Evolutionary conservation across 2,113 vertebrate species (phyloP).

Genomic region (Boleophthalmus pectinirostris): DNA sequence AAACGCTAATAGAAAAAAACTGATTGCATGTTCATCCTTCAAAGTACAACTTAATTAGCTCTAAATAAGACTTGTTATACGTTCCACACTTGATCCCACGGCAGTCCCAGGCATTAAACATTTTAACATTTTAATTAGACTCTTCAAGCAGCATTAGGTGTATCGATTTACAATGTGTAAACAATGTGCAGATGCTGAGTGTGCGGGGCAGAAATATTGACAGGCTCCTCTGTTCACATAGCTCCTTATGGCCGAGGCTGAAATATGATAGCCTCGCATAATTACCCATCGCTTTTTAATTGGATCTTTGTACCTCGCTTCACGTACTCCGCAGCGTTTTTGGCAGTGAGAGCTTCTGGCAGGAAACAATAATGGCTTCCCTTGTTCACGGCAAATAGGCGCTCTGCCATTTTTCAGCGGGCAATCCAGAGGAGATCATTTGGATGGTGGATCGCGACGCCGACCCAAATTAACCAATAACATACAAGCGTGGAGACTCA

Average conservation of each 20-base stretch:
- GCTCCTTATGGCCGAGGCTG: constrained; percentile 22
- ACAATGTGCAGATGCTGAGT: constrained; percentile 60
- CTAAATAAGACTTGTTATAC: constrained; percentile 22
- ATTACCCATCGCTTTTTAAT: constrained; percentile 51
- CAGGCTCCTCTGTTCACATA: constrained; percentile 36
- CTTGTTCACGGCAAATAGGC: constrained; percentile 29
- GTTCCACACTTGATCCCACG: constrained; percentile 41
- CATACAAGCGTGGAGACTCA: background rate
- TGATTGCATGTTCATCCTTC: background rate
- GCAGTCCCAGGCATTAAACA: constrained; percentile 53
- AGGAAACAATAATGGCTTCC: constrained; percentile 18
- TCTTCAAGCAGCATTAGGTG: constrained; percentile 60
- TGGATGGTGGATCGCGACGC: background rate
- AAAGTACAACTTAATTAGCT: constrained; percentile 20
- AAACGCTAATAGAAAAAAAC: background rate
- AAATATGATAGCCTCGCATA: constrained; percentile 49
- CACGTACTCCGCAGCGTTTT: constrained; percentile 23
- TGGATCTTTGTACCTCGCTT: constrained; percentile 45
- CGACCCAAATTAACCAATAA: background rate
- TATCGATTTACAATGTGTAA: constrained; percentile 68
- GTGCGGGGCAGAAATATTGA: constrained; percentile 60
- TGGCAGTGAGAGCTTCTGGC: constrained; percentile 30
- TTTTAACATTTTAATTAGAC: constrained; percentile 66
- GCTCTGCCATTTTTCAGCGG: constrained; percentile 29
- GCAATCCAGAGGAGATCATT: constrained; percentile 25